Evolutionary conservation across 2,797 vertebrate genomes (phyloP).

Genomic region (Saxicola maurus): DNA sequence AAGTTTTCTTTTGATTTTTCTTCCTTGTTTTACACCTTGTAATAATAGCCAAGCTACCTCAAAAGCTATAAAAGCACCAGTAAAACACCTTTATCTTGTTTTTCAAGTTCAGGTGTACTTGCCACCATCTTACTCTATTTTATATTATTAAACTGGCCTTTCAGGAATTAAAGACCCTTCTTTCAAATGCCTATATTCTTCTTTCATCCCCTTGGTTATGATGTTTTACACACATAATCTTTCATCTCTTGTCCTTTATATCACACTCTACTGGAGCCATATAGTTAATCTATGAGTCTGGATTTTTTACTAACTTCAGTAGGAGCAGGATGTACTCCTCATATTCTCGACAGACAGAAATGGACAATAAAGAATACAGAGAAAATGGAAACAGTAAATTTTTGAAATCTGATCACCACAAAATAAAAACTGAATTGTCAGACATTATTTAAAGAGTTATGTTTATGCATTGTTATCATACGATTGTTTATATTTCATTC

Average conservation of each 20-base stretch:
- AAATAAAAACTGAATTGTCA: neutral
- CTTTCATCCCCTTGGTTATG: neutral
- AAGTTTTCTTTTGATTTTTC: neutral
- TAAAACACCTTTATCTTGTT: neutral
- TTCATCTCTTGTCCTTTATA: neutral
- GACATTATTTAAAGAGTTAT: neutral
- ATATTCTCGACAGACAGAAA: neutral
- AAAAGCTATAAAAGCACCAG: neutral
- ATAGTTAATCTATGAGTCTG: neutral
- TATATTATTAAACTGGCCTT: neutral
- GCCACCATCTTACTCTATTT: neutral
- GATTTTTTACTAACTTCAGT: neutral
- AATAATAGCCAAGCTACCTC: neutral
- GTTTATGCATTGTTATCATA: neutral
- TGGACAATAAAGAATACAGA: neutral
- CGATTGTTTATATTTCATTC: neutral
- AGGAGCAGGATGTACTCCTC: neutral
- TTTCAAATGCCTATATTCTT: neutral
- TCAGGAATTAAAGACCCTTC: neutral
- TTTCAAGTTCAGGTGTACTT: neutral
- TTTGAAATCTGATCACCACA: neutral
- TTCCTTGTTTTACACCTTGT: neutral
- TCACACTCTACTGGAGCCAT: neutral
- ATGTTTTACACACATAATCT: neutral
- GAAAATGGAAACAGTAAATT: neutral